Evolutionary conservation across 1,140 invertebrate species (phyloP).

Genomic region (Tigriopus japonicus): DNA sequence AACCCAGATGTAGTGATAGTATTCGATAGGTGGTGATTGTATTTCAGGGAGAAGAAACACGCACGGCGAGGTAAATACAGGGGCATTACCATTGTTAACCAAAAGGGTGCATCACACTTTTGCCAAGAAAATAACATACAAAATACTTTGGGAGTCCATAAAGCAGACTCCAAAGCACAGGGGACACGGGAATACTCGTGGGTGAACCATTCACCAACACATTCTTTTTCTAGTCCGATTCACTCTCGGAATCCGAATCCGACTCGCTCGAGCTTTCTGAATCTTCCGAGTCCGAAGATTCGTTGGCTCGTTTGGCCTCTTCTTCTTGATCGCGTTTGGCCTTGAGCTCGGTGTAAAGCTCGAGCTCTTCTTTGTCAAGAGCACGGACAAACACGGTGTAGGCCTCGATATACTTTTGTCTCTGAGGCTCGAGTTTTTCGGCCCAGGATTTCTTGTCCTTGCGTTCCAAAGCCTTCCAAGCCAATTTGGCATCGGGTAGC

Average conservation of each 20-base stretch:
- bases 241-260: neutral
- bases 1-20: too few species aligned
- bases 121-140: too few species aligned
- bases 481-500: neutral
- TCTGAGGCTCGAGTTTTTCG: constrained; percentile 11
- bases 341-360: constrained; percentile 11
- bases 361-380: constrained; percentile 10
- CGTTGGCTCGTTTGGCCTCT: constrained; percentile 5
- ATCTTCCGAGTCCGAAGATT: neutral
- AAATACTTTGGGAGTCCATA: too few species aligned
- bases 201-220: too few species aligned
- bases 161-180: too few species aligned
- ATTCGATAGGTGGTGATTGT: too few species aligned
- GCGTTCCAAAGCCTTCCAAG: neutral
- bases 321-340: constrained; percentile 8
- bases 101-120: too few species aligned
- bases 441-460: constrained; percentile 11
- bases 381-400: constrained; percentile 15
- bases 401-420: constrained; percentile 12
- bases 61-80: too few species aligned
- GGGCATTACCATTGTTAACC: too few species aligned
- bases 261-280: neutral
- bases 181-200: too few species aligned
- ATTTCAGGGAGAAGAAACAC: too few species aligned
- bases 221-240: too few species aligned